These are phyloP conservation scores for Phrynocephalus guinanensis DNA, from an alignment of 2,797 vertebrate species.

Conservation along the genomic window DNA sequence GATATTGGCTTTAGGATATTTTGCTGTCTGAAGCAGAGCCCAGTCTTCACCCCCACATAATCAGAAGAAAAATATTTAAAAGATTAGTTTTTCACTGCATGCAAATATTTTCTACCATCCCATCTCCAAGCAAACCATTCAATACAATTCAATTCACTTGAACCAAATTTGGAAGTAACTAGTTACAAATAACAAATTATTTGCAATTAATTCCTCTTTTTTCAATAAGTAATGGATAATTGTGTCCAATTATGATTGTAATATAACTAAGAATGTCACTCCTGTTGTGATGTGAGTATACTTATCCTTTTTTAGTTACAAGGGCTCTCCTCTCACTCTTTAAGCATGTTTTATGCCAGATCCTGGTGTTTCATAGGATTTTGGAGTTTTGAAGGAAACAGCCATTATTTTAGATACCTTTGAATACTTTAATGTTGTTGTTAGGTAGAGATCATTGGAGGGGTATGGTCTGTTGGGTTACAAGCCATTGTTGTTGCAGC, in stretches of 20 bases:
- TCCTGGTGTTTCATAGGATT: not conserved
- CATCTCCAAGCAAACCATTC: not conserved
- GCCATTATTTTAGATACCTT: not conserved
- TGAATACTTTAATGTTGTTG: not conserved
- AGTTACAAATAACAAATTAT: too few species aligned
- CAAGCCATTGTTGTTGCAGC: too few species aligned
- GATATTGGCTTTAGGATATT: not conserved
- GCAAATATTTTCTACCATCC: not conserved
- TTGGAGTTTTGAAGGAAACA: too few species aligned
- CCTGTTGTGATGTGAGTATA: not conserved
- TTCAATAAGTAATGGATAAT: not conserved
- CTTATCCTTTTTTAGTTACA: not conserved
- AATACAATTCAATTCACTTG: not conserved
- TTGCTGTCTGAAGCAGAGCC: not conserved
- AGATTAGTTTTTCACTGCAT: not conserved
- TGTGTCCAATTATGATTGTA: not conserved
- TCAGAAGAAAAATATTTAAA: not conserved
- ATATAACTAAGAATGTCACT: not conserved
- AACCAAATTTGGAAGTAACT: not conserved
- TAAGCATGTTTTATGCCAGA: not conserved
- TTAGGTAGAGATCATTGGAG: too few species aligned
- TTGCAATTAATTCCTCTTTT: not conserved
- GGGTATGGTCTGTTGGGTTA: too few species aligned
- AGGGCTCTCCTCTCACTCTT: too few species aligned
- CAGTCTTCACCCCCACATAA: not conserved